phyloP scores from a whole-genome alignment of 2,113 vertebrate species.

The Balaeniceps rex region DNA sequence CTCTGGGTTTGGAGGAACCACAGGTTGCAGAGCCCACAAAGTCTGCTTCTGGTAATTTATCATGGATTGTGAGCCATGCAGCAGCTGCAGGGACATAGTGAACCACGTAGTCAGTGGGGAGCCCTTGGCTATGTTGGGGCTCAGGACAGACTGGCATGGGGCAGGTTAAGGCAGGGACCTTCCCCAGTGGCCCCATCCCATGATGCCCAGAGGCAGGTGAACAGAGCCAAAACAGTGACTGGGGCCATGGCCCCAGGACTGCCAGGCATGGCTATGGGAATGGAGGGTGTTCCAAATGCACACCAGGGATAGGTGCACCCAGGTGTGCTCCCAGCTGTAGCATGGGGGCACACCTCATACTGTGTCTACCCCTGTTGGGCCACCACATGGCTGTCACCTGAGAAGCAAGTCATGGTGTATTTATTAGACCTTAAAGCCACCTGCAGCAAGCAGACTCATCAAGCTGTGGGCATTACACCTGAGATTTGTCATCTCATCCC shows the following conservation, averaged over 20 bases:
- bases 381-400: neutral
- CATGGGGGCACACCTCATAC: rapidly evolving
- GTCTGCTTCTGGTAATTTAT: neutral
- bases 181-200: neutral
- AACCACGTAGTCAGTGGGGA: rapidly evolving
- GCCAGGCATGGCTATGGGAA: neutral
- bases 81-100: neutral
- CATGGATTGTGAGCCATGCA: neutral
- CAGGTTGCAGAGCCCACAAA: neutral
- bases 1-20: neutral
- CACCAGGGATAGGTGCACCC: neutral
- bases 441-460: neutral
- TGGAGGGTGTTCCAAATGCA: neutral
- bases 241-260: neutral
- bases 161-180: neutral
- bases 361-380: neutral
- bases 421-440: neutral
- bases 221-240: neutral
- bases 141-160: neutral
- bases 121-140: neutral
- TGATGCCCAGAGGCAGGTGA: rapidly evolving
- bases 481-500: neutral
- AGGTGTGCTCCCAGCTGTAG: neutral
- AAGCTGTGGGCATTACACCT: neutral
- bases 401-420: neutral